Base-by-base conservation (phyloP, 2,797 vertebrate genomes). In the Ara ararauna region DNA sequence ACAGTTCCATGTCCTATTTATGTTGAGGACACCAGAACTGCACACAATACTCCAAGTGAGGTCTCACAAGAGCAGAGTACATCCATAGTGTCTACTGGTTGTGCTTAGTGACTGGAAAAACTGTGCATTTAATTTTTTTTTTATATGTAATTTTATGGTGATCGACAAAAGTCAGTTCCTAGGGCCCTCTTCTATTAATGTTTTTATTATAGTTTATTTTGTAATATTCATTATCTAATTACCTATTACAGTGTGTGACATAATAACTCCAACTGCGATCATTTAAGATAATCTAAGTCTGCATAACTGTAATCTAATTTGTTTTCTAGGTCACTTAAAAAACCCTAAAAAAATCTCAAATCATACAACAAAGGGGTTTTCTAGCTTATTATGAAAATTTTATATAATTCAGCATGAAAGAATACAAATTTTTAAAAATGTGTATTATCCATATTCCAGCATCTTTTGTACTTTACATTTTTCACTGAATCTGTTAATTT, bases 171-270 rank as follows among this genome's bases (percentile, higher is more conserved):
- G 20, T 47, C 1, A 23, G 16, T 78, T 71, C 32, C 53, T 53
- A 72, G 11, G 5, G 10, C 3, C 54, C 8, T 24, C 27, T 4
- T 19, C 1, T 26, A 54, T 12, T 51, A 66, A 30, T 7, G 0
- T 7, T 67, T 91, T 67, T 36, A 15, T 85, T 20, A 36, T 8
- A 50, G 7, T 10, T 80, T 72, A 32, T 53, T 72, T 71, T 74
- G 2, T 51, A 64, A 81, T 53, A 64, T 27, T 61, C 3, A 22
- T 45, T 78, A 51, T 9, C 14, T 77, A 24, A 44, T 58, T 61
- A 40, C 16, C 5, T 66, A 6, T 44, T 38, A 65, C 29, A 58
- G 24, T 56, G 3, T n/a, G 29, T 58, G 36, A 54, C 8, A 67
- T 34, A 56, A 66, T 24, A 70, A 10, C 16, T 72, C 36, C 51